Conservation (phyloP, 2,797 vertebrate species). For the Chiloscyllium punctatum region DNA sequence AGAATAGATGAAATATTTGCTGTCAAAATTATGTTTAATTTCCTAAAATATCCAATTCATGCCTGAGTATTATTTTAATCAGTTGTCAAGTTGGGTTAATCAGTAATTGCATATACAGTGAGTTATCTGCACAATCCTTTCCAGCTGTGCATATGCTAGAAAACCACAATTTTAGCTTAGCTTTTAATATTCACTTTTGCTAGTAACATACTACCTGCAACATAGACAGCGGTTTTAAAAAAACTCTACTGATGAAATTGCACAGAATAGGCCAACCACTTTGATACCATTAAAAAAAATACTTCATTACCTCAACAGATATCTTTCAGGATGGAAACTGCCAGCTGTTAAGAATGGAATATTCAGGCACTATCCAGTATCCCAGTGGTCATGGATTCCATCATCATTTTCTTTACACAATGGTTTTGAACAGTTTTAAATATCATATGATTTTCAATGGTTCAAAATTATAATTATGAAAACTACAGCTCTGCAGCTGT, state of each 20-base stretch:
- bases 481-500: not conserved
- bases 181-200: not conserved
- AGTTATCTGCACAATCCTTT: not conserved
- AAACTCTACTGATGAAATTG: not conserved
- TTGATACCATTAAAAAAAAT: not conserved
- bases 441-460: not conserved
- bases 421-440: not conserved
- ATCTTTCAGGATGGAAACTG: not conserved
- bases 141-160: not conserved
- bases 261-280: not conserved
- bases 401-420: not conserved
- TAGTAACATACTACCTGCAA: not conserved
- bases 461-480: not conserved
- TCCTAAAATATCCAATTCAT: not conserved
- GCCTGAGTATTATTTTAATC: not conserved
- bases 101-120: not conserved
- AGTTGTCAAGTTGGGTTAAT: not conserved
- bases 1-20: not conserved
- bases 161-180: not conserved
- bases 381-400: constrained; percentile 3
- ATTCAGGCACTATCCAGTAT: not conserved
- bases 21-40: not conserved
- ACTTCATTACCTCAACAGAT: not conserved
- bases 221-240: not conserved
- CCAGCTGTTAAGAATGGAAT: not conserved